Evolutionary conservation across 2,888 invertebrate species (phyloP), one percentile per base, ranked within the genome.

Genomic region (Nebria brevicollis): DNA sequence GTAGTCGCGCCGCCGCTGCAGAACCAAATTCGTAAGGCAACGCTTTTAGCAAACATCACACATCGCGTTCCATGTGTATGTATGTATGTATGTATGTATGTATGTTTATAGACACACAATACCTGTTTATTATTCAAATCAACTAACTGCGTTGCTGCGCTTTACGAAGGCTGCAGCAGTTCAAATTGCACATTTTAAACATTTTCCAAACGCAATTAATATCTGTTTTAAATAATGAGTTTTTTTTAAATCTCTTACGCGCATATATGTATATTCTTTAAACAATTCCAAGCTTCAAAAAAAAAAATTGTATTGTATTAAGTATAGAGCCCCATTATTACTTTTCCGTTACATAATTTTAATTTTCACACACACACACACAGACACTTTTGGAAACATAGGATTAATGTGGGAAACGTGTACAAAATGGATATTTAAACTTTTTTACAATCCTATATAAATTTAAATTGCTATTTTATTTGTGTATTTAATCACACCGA

Each of bases 101-200:
- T 34, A 34, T 34, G 5, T 34, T 4, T 34, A 13, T 42, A 73
- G n/a, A 65, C 65, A 75, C 70, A 80, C 80, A 80, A 80, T 75
- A 70, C 75, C 68, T 72, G 72, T 75, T 80, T 80, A 75, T 80
- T 80, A 80, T 80, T 80, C 80, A 80, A 80, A 80, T 80, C 80
- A 80, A 80, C 75, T 80, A 80, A 80, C 75, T 80, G 75, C 80
- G 75, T 75, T 80, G 80, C 34, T 4, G 5, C 80, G 75, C 80
- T 80, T 80, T 80, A 75, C 54, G 80, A 80, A 80, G 80, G 80
- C 80, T 80, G 75, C 80, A 72, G 70, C 41, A 80, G 75, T 80
- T 80, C 80, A 80, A 74, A 73, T 65, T 54, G 4, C 13, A 54
- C 11, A 54, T 54, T 43, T 10, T 6, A 43, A 43, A 43, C 1